Evolutionary conservation across 1,140 invertebrate species (phyloP), one percentile per base, ranked within the genome.

Genomic region (Drosophila triauraria): DNA sequence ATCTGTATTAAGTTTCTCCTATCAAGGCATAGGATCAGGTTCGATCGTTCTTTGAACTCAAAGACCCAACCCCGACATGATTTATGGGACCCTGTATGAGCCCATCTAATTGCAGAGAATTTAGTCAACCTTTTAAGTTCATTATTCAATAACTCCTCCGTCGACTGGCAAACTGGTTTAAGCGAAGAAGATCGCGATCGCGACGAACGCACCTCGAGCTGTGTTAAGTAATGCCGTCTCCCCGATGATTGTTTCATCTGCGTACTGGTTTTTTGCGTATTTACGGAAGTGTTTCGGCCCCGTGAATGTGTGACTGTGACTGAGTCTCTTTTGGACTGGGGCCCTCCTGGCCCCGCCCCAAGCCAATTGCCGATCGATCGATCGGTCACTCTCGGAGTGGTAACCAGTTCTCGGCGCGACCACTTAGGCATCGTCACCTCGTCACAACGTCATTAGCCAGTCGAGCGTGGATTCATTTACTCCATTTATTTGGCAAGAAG

Each of bases 181-280:
- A 43, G 7, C 35, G 42, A 48, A 75, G 62, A 51, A 46, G 64
- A 57, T 69, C 64, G 20, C 53, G 20, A 40, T 54, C 53, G 35
- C 51, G 30, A 38, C 38, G 20, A 20, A 20, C 51, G 59, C 76
- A 72, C 71, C 76, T 83, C 80, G 62, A 43, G 63, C 10, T 44
- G 25, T 47, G 60, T 81, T 81, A 71, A 81, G 57, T 77, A 63
- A 70, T 81, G 69, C 67, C 51, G 7, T 20, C 20, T 20, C 35
- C 53, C 47, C 56, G 63, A 83, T 83, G 76, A 86, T 87, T 87
- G 83, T 82, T 61, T 72, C 59, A 60, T 46, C 20, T 50, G 46
- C 57, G 83, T 81, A 81, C 82, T 85, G 82, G 78, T 80, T 80
- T 78, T 80, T 82, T 58, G 80, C 82, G 77, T 85, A 81, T 86